phyloP scores from a whole-genome alignment of 2,888 invertebrate genomes.

The Chymomyza procnemis region DNA sequence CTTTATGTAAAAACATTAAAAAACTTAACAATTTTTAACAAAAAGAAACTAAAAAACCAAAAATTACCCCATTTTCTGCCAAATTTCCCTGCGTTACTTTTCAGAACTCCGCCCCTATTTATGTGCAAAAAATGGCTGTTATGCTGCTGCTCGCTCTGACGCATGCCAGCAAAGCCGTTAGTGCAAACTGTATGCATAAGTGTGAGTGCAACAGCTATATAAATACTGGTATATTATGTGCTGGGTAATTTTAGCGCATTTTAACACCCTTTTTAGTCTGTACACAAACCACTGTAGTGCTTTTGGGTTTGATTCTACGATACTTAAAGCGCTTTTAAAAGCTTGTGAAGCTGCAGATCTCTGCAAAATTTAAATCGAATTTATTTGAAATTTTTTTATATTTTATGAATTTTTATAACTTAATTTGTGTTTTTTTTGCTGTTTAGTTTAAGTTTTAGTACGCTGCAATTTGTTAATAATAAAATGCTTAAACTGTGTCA shows the following conservation, averaged over 20 bases:
- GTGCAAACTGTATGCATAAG: not conserved
- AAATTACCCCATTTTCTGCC: not conserved
- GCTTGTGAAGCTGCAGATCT: not conserved
- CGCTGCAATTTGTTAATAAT: not conserved
- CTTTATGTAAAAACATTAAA: not conserved
- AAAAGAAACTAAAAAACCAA: not conserved
- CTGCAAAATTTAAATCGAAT: not conserved
- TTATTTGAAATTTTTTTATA: not conserved
- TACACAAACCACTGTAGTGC: not conserved
- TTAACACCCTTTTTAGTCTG: not conserved
- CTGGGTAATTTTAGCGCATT: not conserved
- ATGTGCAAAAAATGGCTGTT: conserved; percentile 46
- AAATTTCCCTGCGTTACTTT: conserved; percentile 18
- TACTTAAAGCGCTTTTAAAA: not conserved
- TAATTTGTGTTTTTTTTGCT: not conserved
- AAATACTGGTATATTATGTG: not conserved
- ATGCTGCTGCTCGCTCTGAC: conserved; percentile 30
- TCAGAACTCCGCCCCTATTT: conserved; percentile 41
- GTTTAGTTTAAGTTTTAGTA: not conserved
- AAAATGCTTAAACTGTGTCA: not conserved
- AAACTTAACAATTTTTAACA: not conserved
- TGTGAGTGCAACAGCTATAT: not conserved
- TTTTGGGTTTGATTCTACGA: not conserved
- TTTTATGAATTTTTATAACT: not conserved
- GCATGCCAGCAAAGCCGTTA: not conserved